Conservation (phyloP, 2,888 invertebrate species). For the Conus canariensis region DNA sequence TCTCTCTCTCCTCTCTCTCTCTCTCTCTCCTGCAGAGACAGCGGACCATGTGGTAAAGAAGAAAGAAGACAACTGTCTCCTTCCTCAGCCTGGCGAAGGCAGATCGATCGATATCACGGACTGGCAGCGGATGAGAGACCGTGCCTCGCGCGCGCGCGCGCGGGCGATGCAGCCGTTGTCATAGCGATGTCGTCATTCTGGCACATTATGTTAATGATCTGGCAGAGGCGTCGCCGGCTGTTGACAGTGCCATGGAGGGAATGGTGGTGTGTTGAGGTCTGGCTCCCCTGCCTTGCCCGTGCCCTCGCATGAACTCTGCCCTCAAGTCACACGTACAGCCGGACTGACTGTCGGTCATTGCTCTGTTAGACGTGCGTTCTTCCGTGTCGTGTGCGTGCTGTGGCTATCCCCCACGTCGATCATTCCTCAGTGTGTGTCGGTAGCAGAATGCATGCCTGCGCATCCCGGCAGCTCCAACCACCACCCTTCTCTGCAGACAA, state of each 20-base stretch:
- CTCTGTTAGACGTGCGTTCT: not conserved
- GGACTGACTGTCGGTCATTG: not conserved
- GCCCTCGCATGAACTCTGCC: too few relatives aligned
- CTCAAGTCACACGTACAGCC: too few relatives aligned
- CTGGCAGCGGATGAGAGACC: not conserved
- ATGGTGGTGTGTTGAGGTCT: not conserved
- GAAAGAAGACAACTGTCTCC: too few relatives aligned
- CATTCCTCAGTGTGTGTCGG: not conserved
- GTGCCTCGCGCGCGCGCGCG: not conserved
- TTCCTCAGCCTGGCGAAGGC: too few relatives aligned
- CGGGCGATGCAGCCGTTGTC: constrained; percentile 57
- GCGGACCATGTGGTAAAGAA: too few relatives aligned
- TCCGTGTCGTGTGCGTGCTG: not conserved
- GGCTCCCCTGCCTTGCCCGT: too few relatives aligned
- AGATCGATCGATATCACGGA: not conserved
- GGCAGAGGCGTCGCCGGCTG: constrained; percentile 40
- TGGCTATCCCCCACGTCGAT: not conserved
- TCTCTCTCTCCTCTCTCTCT: not conserved
- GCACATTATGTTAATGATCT: constrained; percentile 56
- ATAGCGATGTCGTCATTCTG: constrained; percentile 69
- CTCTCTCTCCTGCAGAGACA: not conserved
- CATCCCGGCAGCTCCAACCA: constrained; percentile 15
- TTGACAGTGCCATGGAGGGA: not conserved
- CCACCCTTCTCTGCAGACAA: constrained; percentile 17
- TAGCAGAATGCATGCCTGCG: constrained; percentile 33